Evolutionary conservation across 1,140 invertebrate species (phyloP), one percentile per base, ranked within the genome.

Genomic region (Thrips palmi): DNA sequence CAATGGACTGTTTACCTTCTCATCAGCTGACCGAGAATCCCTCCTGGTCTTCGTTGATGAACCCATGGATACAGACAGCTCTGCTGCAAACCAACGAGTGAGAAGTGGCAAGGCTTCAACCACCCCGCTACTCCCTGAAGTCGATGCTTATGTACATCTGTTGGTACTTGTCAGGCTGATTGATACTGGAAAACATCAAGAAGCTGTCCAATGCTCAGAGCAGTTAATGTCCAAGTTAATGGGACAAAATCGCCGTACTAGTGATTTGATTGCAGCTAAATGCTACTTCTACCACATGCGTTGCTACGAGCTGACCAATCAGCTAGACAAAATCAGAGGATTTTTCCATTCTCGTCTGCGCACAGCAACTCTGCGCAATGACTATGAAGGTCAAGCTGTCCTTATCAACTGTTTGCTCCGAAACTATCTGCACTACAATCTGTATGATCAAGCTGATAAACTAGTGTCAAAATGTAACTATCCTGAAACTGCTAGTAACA

Each of bases 201-300:
- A 83, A 47, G 80, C 81, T 4, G 67, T 74, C 1, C 65, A 70
- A 31, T 88, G 82, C 49, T 79, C 83, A 0, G 83, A 96, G 50
- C 58, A 65, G 14, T 56, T 98, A 5, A 83, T 97, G 70, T 69
- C 69, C 31, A 96, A 96, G 58, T 71, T 97, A 11, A 71, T 71
- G 8, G 63, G 69, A 18, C 83, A 92, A 46, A 97, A 97, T 59
- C 69, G 92, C 30, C 67, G 94, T 39, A 88, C 85, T 3, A 69
- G 97, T 21, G 93, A 98, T 62, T 62, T 91, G 7, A 74, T 98
- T 47, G 87, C 89, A 24, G 91, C 92, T 2, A 92, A 93, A 54
- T 93, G 86, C 51, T 97, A 94, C 54, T 99, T 93, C 56, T 98
- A 97, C 57, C 81, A 96, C 53, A 85, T 87, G 2, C 65, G 91